These are phyloP conservation scores for Apostichopus japonicus DNA, from an alignment of 35 echinoderm and acorn worm genomes.

Conservation along the genomic window DNA sequence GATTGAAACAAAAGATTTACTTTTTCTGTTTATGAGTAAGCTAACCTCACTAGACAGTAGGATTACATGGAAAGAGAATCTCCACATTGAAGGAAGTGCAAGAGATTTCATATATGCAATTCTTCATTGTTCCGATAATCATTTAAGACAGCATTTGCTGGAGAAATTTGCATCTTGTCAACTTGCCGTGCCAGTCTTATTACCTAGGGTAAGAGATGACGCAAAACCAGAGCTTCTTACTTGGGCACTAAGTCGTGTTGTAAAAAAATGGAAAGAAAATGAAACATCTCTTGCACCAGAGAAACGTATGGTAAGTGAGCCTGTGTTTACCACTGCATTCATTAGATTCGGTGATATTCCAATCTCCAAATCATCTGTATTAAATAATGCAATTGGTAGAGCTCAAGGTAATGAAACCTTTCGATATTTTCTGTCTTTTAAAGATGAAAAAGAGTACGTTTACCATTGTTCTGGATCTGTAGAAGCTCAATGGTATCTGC, in stretches of 20 bases:
- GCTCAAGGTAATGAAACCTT: background rate
- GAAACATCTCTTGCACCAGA: background rate
- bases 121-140: constrained; percentile 2
- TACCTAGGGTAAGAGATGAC: background rate
- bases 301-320: background rate
- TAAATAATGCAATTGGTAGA: constrained; percentile 22
- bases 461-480: background rate
- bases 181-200: constrained; percentile 2
- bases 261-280: constrained; percentile 30
- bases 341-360: constrained; percentile 1
- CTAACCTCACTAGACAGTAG: constrained; percentile 13
- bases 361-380: background rate
- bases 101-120: constrained; percentile 27
- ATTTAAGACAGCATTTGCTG: constrained; percentile 5
- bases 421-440: background rate
- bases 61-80: background rate
- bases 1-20: no score
- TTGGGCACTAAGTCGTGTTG: constrained; percentile 1
- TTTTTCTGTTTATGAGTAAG: no score
- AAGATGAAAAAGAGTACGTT: background rate
- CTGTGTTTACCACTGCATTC: background rate
- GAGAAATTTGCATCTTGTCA: constrained; percentile 24
- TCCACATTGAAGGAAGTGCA: background rate
- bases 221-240: background rate
- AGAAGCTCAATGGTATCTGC: constrained; percentile 15